phyloP scores from a whole-genome alignment of 2,797 vertebrate species.

The Synaphobranchus kaupii region DNA sequence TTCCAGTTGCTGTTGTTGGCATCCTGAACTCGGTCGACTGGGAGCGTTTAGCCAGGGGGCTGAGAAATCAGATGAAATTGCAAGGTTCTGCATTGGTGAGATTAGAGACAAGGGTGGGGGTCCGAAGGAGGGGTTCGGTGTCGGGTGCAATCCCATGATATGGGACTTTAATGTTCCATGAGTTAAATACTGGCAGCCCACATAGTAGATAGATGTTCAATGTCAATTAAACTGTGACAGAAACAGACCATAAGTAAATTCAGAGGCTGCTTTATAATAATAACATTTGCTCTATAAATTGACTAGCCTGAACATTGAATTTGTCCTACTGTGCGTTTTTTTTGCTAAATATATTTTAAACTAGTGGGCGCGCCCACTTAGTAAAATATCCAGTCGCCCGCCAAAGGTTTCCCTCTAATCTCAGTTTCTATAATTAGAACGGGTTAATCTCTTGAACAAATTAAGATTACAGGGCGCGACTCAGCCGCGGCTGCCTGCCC shows the following conservation, averaged over 20 bases:
- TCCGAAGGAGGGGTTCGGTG: background rate
- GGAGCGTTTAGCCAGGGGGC: background rate
- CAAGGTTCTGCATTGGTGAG: background rate
- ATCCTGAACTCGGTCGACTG: background rate
- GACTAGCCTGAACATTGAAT: background rate
- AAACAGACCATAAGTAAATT: background rate
- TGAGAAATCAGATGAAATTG: background rate
- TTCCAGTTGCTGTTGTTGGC: background rate
- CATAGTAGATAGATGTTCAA: background rate
- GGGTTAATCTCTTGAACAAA: conserved; percentile 20
- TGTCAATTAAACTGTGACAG: background rate
- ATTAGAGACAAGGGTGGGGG: background rate
- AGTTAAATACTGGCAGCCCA: background rate
- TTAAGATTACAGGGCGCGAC: conserved; percentile 19
- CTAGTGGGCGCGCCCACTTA: background rate
- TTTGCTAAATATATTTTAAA: background rate
- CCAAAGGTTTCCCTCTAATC: conserved; percentile 13
- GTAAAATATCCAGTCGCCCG: background rate
- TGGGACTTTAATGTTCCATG: background rate
- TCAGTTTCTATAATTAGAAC: conserved; percentile 20
- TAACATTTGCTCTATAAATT: too few species aligned
- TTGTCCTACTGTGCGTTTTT: background rate
- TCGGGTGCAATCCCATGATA: background rate
- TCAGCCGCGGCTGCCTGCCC: background rate
- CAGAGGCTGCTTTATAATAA: background rate